Evolutionary conservation across 2,113 vertebrate genomes (phyloP), one percentile per base, ranked within the genome.

Genomic region (Hypocryptadius cinnamomeus): DNA sequence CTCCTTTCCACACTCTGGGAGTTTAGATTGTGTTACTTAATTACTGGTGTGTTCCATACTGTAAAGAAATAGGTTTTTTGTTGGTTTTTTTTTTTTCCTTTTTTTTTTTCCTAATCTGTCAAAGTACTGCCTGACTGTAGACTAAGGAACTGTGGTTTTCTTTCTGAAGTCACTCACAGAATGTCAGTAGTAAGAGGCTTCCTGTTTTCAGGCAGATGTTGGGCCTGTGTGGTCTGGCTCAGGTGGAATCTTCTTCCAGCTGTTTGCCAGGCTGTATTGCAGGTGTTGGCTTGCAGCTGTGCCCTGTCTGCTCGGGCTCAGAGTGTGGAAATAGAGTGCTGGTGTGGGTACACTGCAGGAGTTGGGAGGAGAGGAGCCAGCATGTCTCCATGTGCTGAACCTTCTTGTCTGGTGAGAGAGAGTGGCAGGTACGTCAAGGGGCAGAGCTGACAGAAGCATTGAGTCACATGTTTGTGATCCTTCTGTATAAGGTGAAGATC

Each of bases 241-340:
- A 3, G 53, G 16, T 23, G 69, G 13, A 31, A 4, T 13, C 8
- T 28, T 27, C 21, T 8, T 9, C 10, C 5, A 2, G 20, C 39
- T 23, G 2, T 61, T 87, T 60, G 37, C 42, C 39, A 15, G 54
- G n/a, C 51, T 48, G 25, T 17, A 4, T 25, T 0, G 0, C 30
- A 13, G 64, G 19, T 27, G 37, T 11, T 64, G 50, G 15, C 37
- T 35, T 27, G 50, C 50, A 28, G 1, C 40, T 7, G 33, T 48
- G 42, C 22, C 37, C 13, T 30, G 37, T 48, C 35, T 5, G 15
- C 48, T 23, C 7, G 0, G 3, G 39, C 60, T 5, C 0, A 0
- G 24, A 15, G 22, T 4, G 2, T 51, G 79, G 48, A 6, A 37
- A 2, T 0, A 1, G 16, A 40, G 37, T 0, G 3, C 64, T 78